Conservation (phyloP, 2,888 invertebrate species). For the Girardia tigrina region DNA sequence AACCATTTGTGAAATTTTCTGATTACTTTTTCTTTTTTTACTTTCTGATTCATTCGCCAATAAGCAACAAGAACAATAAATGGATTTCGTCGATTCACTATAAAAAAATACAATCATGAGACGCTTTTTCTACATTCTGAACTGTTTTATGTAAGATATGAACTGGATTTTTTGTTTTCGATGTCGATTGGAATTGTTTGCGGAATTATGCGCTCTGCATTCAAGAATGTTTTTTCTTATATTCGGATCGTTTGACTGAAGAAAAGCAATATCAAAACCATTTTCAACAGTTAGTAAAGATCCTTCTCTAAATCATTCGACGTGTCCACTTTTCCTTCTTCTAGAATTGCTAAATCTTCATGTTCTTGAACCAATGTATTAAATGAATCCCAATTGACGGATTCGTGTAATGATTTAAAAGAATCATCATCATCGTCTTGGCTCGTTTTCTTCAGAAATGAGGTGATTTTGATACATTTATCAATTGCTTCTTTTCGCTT, state of each 20-base stretch:
- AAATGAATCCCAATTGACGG: background rate
- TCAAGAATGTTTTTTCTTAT: background rate
- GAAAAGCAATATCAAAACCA: background rate
- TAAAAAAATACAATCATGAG: background rate
- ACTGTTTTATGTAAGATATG: too few relatives aligned
- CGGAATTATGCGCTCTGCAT: background rate
- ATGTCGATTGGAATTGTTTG: background rate
- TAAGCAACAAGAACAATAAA: background rate
- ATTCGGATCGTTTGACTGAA: conserved; percentile 14
- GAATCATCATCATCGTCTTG: background rate
- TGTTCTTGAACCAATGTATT: background rate
- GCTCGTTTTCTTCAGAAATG: background rate
- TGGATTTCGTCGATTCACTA: background rate
- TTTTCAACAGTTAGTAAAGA: background rate
- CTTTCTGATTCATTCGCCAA: background rate
- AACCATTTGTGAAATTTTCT: background rate
- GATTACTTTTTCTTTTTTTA: too few relatives aligned
- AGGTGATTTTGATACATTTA: background rate
- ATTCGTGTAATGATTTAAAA: background rate
- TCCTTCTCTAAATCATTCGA: background rate
- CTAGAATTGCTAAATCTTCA: background rate
- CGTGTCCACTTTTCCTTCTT: background rate
- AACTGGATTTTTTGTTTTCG: background rate
- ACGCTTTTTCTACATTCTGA: background rate
- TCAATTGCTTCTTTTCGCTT: background rate